Evolutionary conservation across 2,888 invertebrate species (phyloP), one percentile per base, ranked within the genome.

Genomic region (Callyntrura guangdongensis): DNA sequence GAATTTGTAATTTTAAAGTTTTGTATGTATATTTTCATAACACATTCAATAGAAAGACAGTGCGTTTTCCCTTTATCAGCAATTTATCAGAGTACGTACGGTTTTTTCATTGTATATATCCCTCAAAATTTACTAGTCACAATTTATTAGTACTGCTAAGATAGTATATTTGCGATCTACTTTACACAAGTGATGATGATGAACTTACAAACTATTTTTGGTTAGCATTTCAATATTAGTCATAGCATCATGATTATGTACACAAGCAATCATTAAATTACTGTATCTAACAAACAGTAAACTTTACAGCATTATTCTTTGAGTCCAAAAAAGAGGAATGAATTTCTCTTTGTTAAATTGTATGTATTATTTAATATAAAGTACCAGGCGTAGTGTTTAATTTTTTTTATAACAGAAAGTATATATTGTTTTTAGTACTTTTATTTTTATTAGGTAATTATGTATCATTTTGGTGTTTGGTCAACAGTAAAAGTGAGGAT

Each of bases 1-100:
- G 49, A 81, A 36, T 81, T 83, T 59, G 77, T 77, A 77, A 53
- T 53, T 14, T 17, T 56, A 4, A 79, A 27, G 61, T 8, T 82
- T 82, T 61, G n/a, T 61, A 9, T 82, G 14, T 56, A 59, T 59
- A 20, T 61, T 64, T 83, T 64, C 20, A 36, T 85, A 89, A 89
- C 90, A 90, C 90, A 90, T 90, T 90, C n/a, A 85, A 59, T 67
- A 90, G 90, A 90, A 90, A 90, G 90, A 90, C 90, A 81, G 81
- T 86, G 90, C 90, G 90, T 90, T 90, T 64, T 79, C 47, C 5
- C 45, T 86, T 74, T 45, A 83, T 47, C 79, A 81, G 56, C 79
- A 56, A 11, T 59, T 59, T 14, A 81, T 89, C 89, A 72, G 82
- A 88, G 88, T 82, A 72, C 86, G 59, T 59, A 59, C n/a, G 27